Evolutionary conservation across 2,113 vertebrate species (phyloP).

Genomic region (Pseudois nayaur): DNA sequence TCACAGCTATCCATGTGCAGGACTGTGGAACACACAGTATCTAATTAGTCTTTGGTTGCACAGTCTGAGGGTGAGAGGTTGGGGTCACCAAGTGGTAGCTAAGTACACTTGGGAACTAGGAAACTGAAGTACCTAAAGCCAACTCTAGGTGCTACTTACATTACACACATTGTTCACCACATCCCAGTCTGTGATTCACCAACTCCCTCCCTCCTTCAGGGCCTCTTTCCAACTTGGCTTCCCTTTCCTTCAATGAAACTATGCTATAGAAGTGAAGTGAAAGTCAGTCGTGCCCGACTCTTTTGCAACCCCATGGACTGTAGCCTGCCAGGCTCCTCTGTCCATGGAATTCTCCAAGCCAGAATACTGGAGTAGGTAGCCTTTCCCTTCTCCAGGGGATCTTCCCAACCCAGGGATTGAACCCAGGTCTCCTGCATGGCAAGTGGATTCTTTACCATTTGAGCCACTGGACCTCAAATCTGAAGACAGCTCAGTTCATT

Average conservation of each 20-base stretch:
- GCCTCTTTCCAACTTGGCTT: background rate
- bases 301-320: background rate
- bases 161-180: background rate
- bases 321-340: background rate
- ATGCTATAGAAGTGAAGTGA: background rate
- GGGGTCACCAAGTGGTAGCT: background rate
- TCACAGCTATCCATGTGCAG: background rate
- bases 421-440: background rate
- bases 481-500: background rate
- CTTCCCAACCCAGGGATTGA: background rate
- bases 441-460: background rate
- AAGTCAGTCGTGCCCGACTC: accelerated
- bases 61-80: background rate
- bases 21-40: background rate
- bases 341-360: background rate
- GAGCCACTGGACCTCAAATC: background rate
- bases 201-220: background rate
- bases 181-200: background rate
- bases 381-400: background rate
- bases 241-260: background rate
- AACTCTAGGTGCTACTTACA: background rate
- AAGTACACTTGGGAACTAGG: background rate
- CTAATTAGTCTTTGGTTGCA: background rate
- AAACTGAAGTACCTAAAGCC: background rate
- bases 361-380: background rate